phyloP scores from a whole-genome alignment of 1,140 invertebrate species.

The Harlomillsia oculata region DNA sequence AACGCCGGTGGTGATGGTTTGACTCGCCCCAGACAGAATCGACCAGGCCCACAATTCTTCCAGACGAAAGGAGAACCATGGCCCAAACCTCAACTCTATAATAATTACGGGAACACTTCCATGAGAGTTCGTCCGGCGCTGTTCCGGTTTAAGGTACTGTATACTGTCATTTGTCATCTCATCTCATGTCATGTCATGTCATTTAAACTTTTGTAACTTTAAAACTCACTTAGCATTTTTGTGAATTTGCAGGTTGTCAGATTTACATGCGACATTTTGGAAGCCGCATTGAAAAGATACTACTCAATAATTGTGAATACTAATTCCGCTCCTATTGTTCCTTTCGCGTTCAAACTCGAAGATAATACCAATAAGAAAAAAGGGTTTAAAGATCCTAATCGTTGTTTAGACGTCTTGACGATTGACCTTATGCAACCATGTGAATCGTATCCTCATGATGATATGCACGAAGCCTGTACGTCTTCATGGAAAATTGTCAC shows the following conservation, averaged over 20 bases:
- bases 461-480: slow-evolving; percentile 64
- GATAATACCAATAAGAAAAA: slow-evolving; percentile 33
- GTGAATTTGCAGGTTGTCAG: slow-evolving; percentile 37
- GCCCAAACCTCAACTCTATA: slow-evolving; percentile 38
- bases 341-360: background rate
- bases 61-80: slow-evolving; percentile 42
- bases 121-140: slow-evolving; percentile 35
- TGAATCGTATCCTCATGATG: slow-evolving; percentile 48
- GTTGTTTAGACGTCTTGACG: slow-evolving; percentile 42
- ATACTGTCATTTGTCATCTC: no score
- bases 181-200: slow-evolving; percentile 2
- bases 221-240: slow-evolving; percentile 4
- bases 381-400: slow-evolving; percentile 38
- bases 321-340: background rate
- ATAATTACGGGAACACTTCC: slow-evolving; percentile 31
- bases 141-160: slow-evolving; percentile 36
- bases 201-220: background rate
- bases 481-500: slow-evolving; percentile 35
- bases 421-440: slow-evolving; percentile 49
- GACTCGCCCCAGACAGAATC: no score
- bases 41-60: slow-evolving; percentile 4
- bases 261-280: slow-evolving; percentile 48
- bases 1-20: no score
- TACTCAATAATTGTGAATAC: slow-evolving; percentile 37
- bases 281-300: slow-evolving; percentile 49